Conservation (phyloP, 2,113 vertebrate species). For the Albula goreensis region DNA sequence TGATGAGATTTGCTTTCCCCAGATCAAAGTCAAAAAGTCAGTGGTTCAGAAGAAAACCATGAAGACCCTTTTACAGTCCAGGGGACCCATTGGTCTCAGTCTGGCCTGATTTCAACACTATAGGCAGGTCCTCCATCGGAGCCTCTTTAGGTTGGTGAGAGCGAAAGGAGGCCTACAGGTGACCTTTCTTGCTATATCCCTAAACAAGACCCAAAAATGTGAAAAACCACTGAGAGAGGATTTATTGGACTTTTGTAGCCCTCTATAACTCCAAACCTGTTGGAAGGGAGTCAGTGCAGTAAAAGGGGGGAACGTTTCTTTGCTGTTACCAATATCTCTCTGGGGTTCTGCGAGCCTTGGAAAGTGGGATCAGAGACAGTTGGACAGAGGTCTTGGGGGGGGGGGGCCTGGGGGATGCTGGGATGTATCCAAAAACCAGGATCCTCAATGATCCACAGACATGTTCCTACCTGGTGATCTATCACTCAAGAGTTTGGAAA, state of each 20-base stretch:
- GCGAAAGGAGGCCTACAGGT: not conserved
- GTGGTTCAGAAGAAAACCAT: no score
- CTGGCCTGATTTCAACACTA: no score
- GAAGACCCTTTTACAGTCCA: no score
- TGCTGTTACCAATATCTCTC: conserved; percentile 25
- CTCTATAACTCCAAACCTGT: conserved; percentile 23
- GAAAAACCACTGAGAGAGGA: conserved; percentile 20
- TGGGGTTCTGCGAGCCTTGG: conserved; percentile 32
- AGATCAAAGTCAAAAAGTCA: no score
- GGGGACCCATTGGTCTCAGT: no score
- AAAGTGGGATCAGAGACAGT: conserved; percentile 27
- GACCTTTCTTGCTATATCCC: conserved; percentile 13
- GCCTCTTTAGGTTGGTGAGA: not conserved
- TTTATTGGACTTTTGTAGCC: conserved; percentile 39
- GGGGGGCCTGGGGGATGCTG: conserved; percentile 20
- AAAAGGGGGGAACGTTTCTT: conserved; percentile 42
- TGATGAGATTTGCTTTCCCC: not conserved
- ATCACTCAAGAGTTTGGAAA: not conserved
- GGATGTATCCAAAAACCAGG: conserved; percentile 31
- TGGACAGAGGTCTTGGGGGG: conserved; percentile 24
- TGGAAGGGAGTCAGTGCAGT: conserved; percentile 36
- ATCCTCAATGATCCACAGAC: conserved; percentile 21
- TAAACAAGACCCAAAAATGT: conserved; percentile 28
- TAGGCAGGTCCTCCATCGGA: no score
- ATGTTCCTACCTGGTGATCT: conserved; percentile 29